These are phyloP conservation scores for Lamproptera curius DNA, from an alignment of 2,888 invertebrate genomes.

Conservation along the genomic window DNA sequence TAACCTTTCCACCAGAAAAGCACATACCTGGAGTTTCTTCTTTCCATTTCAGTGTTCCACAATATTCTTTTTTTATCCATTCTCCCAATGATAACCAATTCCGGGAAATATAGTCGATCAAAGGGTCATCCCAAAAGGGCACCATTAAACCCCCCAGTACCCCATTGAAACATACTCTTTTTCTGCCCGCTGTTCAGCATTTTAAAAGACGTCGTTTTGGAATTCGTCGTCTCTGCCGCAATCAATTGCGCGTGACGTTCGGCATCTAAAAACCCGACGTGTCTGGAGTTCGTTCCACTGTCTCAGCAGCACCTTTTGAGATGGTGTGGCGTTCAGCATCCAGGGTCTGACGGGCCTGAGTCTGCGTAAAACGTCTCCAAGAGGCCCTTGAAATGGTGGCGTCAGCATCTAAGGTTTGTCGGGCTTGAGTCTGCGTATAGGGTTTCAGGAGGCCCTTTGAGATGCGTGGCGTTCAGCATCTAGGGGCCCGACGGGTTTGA, in stretches of 20 bases:
- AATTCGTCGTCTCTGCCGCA: background rate
- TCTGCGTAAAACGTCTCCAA: too few species aligned
- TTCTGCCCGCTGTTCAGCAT: background rate
- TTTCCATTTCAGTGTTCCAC: background rate
- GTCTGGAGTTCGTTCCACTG: too few species aligned
- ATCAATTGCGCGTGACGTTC: too few species aligned
- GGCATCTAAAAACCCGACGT: too few species aligned
- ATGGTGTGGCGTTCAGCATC: too few species aligned
- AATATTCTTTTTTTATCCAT: constrained; percentile 7
- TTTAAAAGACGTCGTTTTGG: background rate
- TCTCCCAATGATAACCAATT: too few species aligned
- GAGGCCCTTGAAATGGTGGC: too few species aligned
- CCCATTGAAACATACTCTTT: background rate
- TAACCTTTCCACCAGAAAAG: constrained; percentile 32
- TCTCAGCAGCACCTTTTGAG: too few species aligned
- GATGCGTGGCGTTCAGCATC: too few species aligned
- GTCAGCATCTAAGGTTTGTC: background rate
- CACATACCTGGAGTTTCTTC: constrained; percentile 18
- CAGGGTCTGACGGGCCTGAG: too few species aligned
- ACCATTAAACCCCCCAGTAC: background rate
- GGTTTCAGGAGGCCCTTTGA: background rate
- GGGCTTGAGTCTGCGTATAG: background rate
- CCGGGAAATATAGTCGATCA: constrained; percentile 24
- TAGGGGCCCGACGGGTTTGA: background rate
- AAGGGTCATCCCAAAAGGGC: background rate